Base-by-base conservation (phyloP, 2,888 invertebrate genomes). In the Drosophila sordidapex region DNA sequence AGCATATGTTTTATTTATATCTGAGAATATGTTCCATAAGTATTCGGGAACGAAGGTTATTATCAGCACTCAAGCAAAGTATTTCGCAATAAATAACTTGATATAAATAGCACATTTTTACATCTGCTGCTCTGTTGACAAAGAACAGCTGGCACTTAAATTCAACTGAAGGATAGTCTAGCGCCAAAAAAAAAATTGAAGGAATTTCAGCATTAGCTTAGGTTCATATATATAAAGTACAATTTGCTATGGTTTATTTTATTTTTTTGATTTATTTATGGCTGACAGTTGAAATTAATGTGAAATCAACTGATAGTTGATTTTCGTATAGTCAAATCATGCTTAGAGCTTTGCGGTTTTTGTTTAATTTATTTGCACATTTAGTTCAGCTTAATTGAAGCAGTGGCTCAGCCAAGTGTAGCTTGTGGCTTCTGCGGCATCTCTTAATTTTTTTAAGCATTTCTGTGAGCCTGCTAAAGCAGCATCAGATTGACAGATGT, bases 401-500 rank as follows among this genome's bases (percentile, higher is more conserved):
- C 10, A 52, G 27, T 36, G 5, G 27, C 38, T 35, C 54, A 48
- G 33, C 31, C 59, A 62, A 38, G 46, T 60, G 43, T 57, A 57
- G 52, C 49, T 64, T 77, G 77, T 13, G 77, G 77, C 52, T 67
- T 48, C 15, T 49, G 62, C 18, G 35, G 70, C 31, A 21, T 33
- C 57, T 52, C 43, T 48, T 6, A 6, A 35, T 18, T 35, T n/a
- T n/a, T 27, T 25, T 54, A 38, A 38, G 40, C 35, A 35, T 52
- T 58, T 67, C 43, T 62, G 56, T 40, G 40, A 38, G 46, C 52
- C 57, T 36, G 53, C 27, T 13, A 38, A 18, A 18, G 25, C 35
- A 29, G 52, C 46, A 35, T 69, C 60, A 65, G 38, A 74, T 73
- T 73, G 64, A 49, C 56, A 33, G 38, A 65, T 80, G 76, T 15